phyloP scores from a whole-genome alignment of 1,140 invertebrate genomes.

The Maconellicoccus hirsutus region DNA sequence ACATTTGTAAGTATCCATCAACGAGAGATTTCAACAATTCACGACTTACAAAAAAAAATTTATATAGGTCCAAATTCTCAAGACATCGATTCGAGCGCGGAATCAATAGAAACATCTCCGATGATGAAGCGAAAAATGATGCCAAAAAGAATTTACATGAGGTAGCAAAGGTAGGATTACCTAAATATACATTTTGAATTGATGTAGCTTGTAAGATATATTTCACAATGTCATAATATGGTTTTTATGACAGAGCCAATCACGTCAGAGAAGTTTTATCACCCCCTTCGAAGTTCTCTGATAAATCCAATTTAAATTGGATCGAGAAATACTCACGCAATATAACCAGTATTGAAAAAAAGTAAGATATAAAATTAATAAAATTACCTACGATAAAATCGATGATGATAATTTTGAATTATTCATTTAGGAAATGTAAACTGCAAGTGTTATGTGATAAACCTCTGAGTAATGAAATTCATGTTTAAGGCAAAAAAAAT shows the following conservation, averaged over 20 bases:
- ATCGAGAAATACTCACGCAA: background rate
- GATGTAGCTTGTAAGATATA: too few relatives aligned
- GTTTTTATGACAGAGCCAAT: background rate
- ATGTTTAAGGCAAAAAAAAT: background rate
- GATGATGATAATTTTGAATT: too few relatives aligned
- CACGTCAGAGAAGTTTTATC: background rate
- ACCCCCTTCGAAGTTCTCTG: background rate
- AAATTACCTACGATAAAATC: too few relatives aligned
- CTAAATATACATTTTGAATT: too few relatives aligned
- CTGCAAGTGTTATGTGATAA: background rate
- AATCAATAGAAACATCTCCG: slow-evolving; percentile 12
- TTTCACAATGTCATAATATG: too few relatives aligned
- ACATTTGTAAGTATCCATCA: background rate
- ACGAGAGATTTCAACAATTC: background rate
- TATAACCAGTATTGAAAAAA: background rate
- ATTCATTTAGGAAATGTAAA: background rate
- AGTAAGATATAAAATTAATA: too few relatives aligned
- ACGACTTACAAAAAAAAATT: background rate
- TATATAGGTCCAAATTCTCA: background rate
- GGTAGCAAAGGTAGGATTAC: slow-evolving; percentile 15
- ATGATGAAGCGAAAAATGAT: background rate
- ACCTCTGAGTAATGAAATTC: background rate
- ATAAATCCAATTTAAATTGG: background rate
- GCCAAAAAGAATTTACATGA: background rate
- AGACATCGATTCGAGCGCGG: background rate